Base-by-base conservation (phyloP, 2,113 vertebrate genomes). In the Myotis brandtii region DNA sequence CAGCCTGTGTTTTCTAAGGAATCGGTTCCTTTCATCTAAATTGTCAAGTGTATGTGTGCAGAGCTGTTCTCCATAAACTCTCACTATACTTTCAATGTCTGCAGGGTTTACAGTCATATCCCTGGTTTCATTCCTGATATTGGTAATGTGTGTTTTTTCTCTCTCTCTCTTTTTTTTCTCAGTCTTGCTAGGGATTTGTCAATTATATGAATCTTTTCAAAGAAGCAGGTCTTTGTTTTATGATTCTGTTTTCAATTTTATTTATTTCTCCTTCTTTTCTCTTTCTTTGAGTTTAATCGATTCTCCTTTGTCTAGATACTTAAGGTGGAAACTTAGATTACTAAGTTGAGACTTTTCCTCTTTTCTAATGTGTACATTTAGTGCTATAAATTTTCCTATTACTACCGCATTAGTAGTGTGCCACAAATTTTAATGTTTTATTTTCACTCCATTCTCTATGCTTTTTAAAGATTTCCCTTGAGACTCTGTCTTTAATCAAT, bases 231-330 rank as follows among this genome's bases (percentile, higher is more conserved):
- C 25, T 86, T 94, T 86, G 43, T 75, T 93, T 89, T 46, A n/a
- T 80, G 21, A 70, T 79, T 96, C 48, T 92, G 14, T 87, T 92
- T 80, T 48, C 25, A 80, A 30, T 79, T 88, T 92, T 32, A 56
- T 77, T 75, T 81, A 43, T 66, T 83, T 62, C 1, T 73, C 34
- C 30, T 73, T 14, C 32, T 59, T 69, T 52, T 75, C 23, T 83
- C 34, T 91, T 86, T 77, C 30, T 79, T 96, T 73, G 27, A 77
- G 17, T 59, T 94, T 88, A 80, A 73, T 40, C 40, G 25, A 11
- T 25, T 48, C 23, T 70, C 43, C 7, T 50, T 76, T 83, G 50
- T 46, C 30, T 81, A 56, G 32, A 67, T 48, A 91, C 9, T 67
- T 80, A 9, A 50, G 13, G 17, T 46, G 9, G 17, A 79, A 73